Evolutionary conservation across 2,888 invertebrate genomes (phyloP), one percentile per base, ranked within the genome.

Genomic region (Brenthis daphne): DNA sequence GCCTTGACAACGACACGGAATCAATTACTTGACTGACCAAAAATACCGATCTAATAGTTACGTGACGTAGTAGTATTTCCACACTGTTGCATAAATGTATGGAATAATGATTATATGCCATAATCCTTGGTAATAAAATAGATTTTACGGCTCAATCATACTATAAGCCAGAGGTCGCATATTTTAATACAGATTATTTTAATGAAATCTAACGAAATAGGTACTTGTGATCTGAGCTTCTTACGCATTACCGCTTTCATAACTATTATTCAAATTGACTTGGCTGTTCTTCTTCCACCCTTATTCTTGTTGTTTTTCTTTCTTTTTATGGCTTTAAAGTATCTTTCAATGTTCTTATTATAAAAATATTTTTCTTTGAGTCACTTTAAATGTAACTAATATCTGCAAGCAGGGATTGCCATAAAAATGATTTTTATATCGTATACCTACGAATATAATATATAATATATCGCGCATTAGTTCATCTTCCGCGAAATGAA

Each of bases 11-110:
- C 56, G 50, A 57, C 48, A 57, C 61, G 65, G 57, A 65, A 69
- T 57, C 69, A 69, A 69, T 69, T 65, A 65, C 12, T 60, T 69
- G 61, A 29, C 61, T 65, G 65, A 63, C 65, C 69, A 56, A 69
- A 65, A 55, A 65, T 50, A 57, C 61, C 63, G 63, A 63, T 50
- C 61, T 63, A 67, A 67, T 56, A 24, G 56, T 67, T 57, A 63
- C 51, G 61, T 63, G 67, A 57, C 20, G 24, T 48, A 20, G 33
- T 37, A 56, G 56, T 50, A 57, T 57, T 65, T 51, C 60, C 66
- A 47, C 58, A n/a, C 43, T 58, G 50, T 63, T 50, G 54, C 61
- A 51, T 50, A 51, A 37, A 61, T 33, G 55, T 61, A 57, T 43
- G 12, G 33, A 11, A 61, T 43, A 37, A 67, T 37, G 13, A 67